Evolutionary conservation across 2,888 invertebrate species (phyloP), one percentile per base, ranked within the genome.

Genomic region (Ophraella communa): DNA sequence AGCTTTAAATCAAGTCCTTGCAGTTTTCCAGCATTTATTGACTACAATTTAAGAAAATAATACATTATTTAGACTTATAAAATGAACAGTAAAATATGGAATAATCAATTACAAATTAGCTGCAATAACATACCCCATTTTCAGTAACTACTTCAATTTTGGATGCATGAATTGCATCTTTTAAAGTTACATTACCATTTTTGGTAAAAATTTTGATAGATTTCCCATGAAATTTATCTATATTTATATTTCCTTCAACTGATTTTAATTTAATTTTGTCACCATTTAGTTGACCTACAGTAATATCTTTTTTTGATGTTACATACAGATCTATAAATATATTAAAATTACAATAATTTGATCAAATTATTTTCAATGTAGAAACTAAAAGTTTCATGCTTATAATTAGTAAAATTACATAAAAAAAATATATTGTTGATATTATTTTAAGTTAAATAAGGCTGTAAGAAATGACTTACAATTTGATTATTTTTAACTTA

Each of bases 201-300:
- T 67, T 51, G 10, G 78, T 75, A 14, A 60, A 65, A 14, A 79
- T 53, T 55, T 75, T 65, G 20, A 80, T 68, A 57, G 59, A 68
- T 33, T 76, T 71, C 8, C 79, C 79, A 70, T 80, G 74, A 64
- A 76, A 79, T 60, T 75, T 78, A 45, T 76, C 73, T 8, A 80
- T 68, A 60, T 64, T 67, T 59, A 81, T 73, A 59, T 73, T 72
- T 8, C 78, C 77, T 54, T 67, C 67, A 24, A 65, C 47, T 35
- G 77, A 76, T 33, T 68, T 68, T 53, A 75, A 65, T 14, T 67
- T 68, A 7, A 78, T 30, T 68, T 74, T 69, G 51, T 75, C 75
- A 4, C 76, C 75, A 57, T 74, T 70, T 54, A 76, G 75, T 61
- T 62, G 70, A 11, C 76, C 76, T 7, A 74, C 58, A 27, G 62